Percentiles rank a stretch among this genome's conserved stretches.
Conservation (phyloP, 2,797 vertebrate genomes). For the Toxotes lorentzi region DNA sequence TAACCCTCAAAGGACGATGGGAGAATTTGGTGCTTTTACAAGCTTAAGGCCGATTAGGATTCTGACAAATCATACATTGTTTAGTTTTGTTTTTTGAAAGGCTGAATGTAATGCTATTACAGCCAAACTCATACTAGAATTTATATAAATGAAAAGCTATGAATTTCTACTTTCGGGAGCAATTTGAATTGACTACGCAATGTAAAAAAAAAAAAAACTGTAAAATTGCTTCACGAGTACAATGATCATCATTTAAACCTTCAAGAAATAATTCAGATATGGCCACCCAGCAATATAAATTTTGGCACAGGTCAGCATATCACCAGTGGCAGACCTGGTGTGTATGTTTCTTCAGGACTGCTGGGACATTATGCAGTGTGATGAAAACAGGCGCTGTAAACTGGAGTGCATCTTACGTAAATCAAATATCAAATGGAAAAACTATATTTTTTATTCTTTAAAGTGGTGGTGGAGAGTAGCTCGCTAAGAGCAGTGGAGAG, state of each 20-base stretch:
- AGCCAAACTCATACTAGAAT: too few relatives aligned
- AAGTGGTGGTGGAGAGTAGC: slow-evolving; percentile 44
- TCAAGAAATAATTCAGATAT: not conserved
- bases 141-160: not conserved
- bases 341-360: slow-evolving; percentile 15
- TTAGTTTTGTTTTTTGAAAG: not conserved
- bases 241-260: not conserved
- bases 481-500: slow-evolving; percentile 45
- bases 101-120: not conserved
- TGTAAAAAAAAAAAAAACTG: not conserved
- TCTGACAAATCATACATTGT: slow-evolving; percentile 32
- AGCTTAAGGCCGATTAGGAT: slow-evolving; percentile 51
- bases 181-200: not conserved
- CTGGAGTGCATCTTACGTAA: slow-evolving; percentile 45
- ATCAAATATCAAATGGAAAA: slow-evolving; percentile 27
- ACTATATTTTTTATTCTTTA: not conserved
- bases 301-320: slow-evolving; percentile 9
- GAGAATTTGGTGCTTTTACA: slow-evolving; percentile 21
- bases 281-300: not conserved
- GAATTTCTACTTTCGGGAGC: not conserved
- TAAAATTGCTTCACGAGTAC: not conserved
- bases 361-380: slow-evolving; percentile 31
- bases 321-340: not conserved
- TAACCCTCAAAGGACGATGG: slow-evolving; percentile 9
- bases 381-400: slow-evolving; percentile 32